phyloP scores from a whole-genome alignment of 2,113 vertebrate genomes.

The Puffinus mauretanicus region DNA sequence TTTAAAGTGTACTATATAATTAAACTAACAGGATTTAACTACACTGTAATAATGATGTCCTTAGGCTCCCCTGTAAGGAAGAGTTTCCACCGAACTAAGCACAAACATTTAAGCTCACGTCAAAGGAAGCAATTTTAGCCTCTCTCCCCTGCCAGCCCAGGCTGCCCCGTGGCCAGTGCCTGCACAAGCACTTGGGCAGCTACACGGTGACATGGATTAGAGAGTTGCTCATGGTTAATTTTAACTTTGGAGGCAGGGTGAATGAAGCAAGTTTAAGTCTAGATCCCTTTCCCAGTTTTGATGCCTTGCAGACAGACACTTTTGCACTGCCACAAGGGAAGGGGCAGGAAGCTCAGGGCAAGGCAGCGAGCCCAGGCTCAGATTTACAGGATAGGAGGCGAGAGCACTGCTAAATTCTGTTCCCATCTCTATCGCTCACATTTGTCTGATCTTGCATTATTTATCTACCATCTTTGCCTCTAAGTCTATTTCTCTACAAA shows the following conservation, averaged over 20 bases:
- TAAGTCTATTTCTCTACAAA: not conserved
- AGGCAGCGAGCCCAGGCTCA: rapidly evolving
- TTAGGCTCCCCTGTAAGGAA: not conserved
- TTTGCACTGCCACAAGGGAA: not conserved
- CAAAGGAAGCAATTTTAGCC: not conserved
- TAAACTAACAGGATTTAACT: conserved; percentile 1
- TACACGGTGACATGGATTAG: rapidly evolving
- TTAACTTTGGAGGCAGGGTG: not conserved
- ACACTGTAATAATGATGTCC: not conserved
- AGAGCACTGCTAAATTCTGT: not conserved
- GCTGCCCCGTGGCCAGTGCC: not conserved
- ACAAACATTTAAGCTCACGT: not conserved
- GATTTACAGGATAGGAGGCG: rapidly evolving
- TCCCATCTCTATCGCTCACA: not conserved
- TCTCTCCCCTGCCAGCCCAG: not conserved
- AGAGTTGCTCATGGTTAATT: not conserved
- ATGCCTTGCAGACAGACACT: not conserved
- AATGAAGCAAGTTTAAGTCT: not conserved
- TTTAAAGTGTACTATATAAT: not conserved
- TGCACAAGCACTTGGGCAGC: not conserved
- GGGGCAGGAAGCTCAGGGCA: not conserved
- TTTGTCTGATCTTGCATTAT: not conserved
- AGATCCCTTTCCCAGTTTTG: not conserved
- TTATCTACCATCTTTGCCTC: not conserved
- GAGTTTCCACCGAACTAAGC: not conserved